Percentiles rank a stretch among this genome's conserved stretches.
phyloP scores from a whole-genome alignment of 2,797 vertebrate genomes.

The Tamandua tetradactyla region DNA sequence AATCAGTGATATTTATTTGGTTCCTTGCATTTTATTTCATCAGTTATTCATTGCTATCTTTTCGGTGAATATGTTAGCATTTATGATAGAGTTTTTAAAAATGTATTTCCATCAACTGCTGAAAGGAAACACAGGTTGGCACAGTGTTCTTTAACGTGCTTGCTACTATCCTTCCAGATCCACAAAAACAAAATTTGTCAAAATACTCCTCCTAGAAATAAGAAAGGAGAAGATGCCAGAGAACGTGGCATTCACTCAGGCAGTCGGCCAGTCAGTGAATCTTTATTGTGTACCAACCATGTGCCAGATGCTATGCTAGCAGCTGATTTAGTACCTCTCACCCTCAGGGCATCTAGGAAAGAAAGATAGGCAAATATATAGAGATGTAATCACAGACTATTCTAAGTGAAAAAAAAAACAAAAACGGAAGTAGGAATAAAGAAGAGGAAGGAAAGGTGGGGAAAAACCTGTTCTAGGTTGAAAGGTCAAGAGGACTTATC shows the following conservation, averaged over 20 bases:
- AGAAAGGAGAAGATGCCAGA: neutral
- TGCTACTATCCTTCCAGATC: constrained; percentile 1
- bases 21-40: neutral
- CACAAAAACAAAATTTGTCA: neutral
- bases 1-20: neutral
- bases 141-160: neutral
- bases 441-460: neutral
- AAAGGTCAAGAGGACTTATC: neutral
- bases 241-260: neutral
- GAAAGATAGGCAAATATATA: constrained; percentile 19
- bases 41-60: neutral
- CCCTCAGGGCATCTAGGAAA: neutral
- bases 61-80: neutral
- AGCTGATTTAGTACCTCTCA: neutral
- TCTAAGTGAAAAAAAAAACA: constrained; percentile 20
- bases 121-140: neutral
- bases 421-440: neutral
- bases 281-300: neutral
- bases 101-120: neutral
- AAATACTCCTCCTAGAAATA: constrained; percentile 44
- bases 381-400: neutral
- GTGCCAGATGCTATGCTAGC: neutral
- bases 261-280: neutral
- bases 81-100: neutral
- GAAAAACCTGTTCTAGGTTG: neutral